Percentiles rank a stretch among this genome's conserved stretches.
Conservation (phyloP, 2,888 invertebrate genomes). For the Drosophila infuscata region DNA sequence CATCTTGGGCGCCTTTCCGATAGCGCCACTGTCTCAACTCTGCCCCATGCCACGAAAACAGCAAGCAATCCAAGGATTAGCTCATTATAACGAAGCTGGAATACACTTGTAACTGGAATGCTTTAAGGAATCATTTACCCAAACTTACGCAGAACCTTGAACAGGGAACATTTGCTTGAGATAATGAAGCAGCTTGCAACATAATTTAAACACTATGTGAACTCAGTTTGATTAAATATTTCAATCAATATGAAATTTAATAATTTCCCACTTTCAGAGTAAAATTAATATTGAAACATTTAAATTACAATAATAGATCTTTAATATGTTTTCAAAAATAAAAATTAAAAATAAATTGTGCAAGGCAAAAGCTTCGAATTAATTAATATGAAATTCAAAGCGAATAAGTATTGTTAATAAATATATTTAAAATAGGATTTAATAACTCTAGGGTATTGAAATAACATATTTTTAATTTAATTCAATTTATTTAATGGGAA, state of each 20-base stretch:
- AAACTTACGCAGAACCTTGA: neutral
- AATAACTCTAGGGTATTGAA: neutral
- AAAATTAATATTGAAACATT: neutral
- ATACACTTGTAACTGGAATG: conserved; percentile 23
- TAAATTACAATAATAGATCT: neutral
- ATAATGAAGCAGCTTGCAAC: neutral
- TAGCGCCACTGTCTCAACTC: conserved; percentile 42
- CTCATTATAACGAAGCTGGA: conserved; percentile 2
- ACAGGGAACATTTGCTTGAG: neutral
- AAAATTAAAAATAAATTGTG: neutral
- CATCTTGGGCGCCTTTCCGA: conserved; percentile 50
- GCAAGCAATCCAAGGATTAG: conserved; percentile 9
- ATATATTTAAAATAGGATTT: neutral
- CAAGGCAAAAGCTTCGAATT: neutral
- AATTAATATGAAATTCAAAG: neutral
- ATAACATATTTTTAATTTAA: neutral
- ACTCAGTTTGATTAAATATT: neutral
- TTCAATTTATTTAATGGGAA: neutral
- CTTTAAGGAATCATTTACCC: neutral
- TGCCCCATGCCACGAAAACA: conserved; percentile 32
- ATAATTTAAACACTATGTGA: neutral
- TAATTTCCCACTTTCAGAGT: neutral
- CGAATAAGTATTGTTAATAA: neutral
- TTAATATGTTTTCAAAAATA: neutral
- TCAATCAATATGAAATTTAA: neutral